These are phyloP conservation scores for Listronotus bonariensis DNA, from an alignment of 1,140 invertebrate species.

Conservation along the genomic window DNA sequence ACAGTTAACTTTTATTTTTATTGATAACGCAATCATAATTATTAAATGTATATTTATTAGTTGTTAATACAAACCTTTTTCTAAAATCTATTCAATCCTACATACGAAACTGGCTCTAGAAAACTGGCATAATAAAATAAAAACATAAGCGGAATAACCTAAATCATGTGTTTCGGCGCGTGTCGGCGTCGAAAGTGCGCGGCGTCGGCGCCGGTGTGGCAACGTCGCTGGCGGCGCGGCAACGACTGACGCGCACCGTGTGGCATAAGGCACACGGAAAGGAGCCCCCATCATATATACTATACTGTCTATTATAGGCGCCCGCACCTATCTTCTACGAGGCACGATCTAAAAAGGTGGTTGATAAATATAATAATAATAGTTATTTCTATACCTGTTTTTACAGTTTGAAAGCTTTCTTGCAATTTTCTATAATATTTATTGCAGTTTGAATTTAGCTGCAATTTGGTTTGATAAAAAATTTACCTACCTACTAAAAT, in stretches of 20 bases:
- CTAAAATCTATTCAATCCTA: constrained; percentile 14
- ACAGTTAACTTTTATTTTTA: too few relatives aligned
- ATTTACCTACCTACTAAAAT: too few relatives aligned
- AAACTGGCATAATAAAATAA: constrained; percentile 19
- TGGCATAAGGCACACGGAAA: constrained; percentile 26
- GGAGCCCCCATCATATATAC: constrained; percentile 14
- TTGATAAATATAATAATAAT: too few relatives aligned
- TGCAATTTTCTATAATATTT: too few relatives aligned
- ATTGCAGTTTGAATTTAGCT: too few relatives aligned
- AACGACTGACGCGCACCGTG: constrained; percentile 28
- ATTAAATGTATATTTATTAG: not conserved
- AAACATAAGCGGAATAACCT: constrained; percentile 5
- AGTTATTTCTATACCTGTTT: too few relatives aligned
- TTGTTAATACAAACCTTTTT: constrained; percentile 19
- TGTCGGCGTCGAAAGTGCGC: constrained; percentile 17
- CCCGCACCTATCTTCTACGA: constrained; percentile 14
- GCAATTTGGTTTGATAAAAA: too few relatives aligned
- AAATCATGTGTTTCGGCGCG: constrained; percentile 23
- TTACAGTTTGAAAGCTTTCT: too few relatives aligned
- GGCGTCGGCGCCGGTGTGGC: constrained; percentile 33
- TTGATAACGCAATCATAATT: too few relatives aligned
- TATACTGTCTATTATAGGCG: constrained; percentile 6
- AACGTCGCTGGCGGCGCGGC: constrained; percentile 35
- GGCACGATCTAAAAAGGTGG: constrained; percentile 9
- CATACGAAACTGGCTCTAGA: constrained; percentile 21